These are phyloP conservation scores for Coregonus clupeaformis DNA, from an alignment of 2,113 vertebrate species.

Conservation along the genomic window DNA sequence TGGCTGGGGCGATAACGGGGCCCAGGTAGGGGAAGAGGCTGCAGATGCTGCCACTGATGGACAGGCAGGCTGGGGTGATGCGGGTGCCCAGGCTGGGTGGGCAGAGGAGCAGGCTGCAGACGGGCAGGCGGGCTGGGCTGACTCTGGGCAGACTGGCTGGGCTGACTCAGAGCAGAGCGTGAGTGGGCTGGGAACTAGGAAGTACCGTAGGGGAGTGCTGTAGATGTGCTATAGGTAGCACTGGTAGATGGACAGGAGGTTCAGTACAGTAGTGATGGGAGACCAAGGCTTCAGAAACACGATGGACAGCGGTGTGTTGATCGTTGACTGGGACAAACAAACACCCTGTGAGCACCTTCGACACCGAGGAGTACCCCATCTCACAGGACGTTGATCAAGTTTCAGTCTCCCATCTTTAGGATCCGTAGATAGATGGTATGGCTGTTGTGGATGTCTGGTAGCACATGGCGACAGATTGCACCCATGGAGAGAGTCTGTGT, in stretches of 20 bases:
- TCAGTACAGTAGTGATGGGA: background rate
- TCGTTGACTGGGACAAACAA: background rate
- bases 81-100: constrained; percentile 9
- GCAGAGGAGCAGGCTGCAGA: background rate
- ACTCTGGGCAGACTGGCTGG: constrained; percentile 11
- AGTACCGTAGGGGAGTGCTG: background rate
- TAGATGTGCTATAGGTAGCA: background rate
- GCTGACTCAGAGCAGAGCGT: constrained; percentile 49
- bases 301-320: background rate
- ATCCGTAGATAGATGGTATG: background rate
- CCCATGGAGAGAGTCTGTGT: background rate
- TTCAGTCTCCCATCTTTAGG: constrained; percentile 12
- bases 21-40: constrained; percentile 55
- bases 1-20: constrained; percentile 50
- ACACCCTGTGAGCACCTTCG: background rate
- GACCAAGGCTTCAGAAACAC: constrained; percentile 4
- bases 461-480: background rate
- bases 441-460: background rate
- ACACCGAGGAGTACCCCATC: background rate
- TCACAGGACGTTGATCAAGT: background rate
- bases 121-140: constrained; percentile 10
- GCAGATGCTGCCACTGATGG: background rate
- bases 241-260: too few relatives aligned
- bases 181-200: constrained; percentile 43
- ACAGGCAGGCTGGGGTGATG: background rate